These are phyloP conservation scores for Drosophila quinaria DNA, from an alignment of 2,888 invertebrate genomes.

Conservation along the genomic window DNA sequence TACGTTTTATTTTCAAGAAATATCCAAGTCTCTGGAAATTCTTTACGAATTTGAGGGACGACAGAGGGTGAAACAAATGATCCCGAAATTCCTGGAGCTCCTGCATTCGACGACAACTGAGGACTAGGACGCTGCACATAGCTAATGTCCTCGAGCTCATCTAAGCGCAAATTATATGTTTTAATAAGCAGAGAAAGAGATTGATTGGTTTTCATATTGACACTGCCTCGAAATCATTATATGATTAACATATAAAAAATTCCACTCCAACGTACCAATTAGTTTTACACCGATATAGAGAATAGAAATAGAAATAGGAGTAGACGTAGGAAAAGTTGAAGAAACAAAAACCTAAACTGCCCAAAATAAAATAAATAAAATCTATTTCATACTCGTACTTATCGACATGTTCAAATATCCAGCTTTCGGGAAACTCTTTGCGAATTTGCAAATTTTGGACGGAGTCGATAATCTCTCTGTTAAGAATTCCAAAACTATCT, in stretches of 20 bases:
- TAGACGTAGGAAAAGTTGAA: not conserved
- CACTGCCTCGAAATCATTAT: not conserved
- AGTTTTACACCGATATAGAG: not conserved
- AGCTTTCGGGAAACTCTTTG: constrained; percentile 20
- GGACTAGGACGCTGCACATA: not conserved
- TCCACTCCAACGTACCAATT: not conserved
- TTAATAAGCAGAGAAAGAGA: not conserved
- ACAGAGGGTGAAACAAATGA: not conserved
- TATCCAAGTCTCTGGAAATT: constrained; percentile 90
- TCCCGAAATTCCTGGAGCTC: not conserved
- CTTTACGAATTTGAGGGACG: constrained; percentile 86
- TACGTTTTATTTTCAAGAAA: constrained; percentile 85
- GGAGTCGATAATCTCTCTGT: not conserved
- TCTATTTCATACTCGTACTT: constrained; percentile 8
- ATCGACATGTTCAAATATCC: constrained; percentile 17
- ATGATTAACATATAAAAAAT: not conserved
- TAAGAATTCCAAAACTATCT: constrained; percentile 1
- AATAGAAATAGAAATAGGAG: not conserved
- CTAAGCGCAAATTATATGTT: constrained; percentile 6
- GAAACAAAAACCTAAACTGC: not conserved
- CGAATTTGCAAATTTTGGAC: not conserved
- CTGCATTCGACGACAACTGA: not conserved
- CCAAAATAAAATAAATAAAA: constrained; percentile 4
- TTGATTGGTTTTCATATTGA: not conserved
- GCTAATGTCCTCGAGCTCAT: not conserved